Evolutionary conservation across 2,888 invertebrate species (phyloP), one percentile per base, ranked within the genome.

Genomic region (Orthonevra nobilis): DNA sequence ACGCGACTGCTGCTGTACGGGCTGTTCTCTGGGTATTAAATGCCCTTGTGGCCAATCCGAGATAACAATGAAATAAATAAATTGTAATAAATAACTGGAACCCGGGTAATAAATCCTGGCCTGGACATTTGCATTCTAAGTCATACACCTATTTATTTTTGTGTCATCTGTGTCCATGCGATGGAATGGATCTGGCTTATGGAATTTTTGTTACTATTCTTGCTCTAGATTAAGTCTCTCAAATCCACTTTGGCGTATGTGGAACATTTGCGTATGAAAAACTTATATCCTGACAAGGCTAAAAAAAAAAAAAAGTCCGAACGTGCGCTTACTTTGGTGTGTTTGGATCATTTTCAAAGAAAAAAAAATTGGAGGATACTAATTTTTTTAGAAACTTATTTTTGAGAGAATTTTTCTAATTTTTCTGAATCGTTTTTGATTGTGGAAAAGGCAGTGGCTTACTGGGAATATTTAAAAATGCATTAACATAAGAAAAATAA

Each of bases 11-110:
- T 48, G 20, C 17, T 23, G 28, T 3, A 28, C 15, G 58, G 30
- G 32, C 30, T n/a, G n/a, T 5, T 23, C 20, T 54, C 54, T 48
- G 23, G 40, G 14, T 52, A 54, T 46, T 48, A n/a, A 60, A 64
- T 40, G 32, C 64, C 52, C 73, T 73, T 54, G 68, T 73, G 68
- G 79, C 68, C 79, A 61, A 68, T 73, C 48, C 66, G 56, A 79
- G 79, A 79, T 79, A 79, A 73, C 79, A 68, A 60, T 20, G 66
- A 79, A 66, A 73, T 73, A 79, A 79, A 79, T 79, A 79, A 79
- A 73, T 73, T 79, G 68, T 56, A 52, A 79, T 79, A 79, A 79
- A 79, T 79, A 73, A 79, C 73, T 61, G 44, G 9, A 48, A 73
- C 46, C 36, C 7, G 54, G 54, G 56, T 19, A 61, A 73, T 79